These are phyloP conservation scores for Picus viridis DNA, from an alignment of 2,797 vertebrate species.

Conservation along the genomic window DNA sequence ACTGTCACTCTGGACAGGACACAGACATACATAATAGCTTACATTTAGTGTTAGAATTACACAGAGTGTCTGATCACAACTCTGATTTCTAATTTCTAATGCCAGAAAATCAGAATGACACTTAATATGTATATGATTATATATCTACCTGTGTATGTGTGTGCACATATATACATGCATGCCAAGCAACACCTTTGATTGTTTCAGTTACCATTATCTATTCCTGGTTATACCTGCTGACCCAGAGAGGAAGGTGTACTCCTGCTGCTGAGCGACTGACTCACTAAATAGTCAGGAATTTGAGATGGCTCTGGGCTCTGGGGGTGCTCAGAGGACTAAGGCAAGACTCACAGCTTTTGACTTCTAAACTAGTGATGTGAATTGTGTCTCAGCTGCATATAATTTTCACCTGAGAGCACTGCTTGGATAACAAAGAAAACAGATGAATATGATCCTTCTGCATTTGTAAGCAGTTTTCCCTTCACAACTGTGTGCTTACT, in stretches of 20 bases:
- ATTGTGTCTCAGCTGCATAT: background rate
- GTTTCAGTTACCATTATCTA: background rate
- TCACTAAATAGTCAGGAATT: background rate
- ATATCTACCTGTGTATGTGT: too few relatives aligned
- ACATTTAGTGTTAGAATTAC: background rate
- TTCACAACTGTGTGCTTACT: background rate
- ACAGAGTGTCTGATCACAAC: background rate
- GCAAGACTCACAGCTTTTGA: background rate
- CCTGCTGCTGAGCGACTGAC: background rate
- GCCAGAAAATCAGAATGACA: background rate
- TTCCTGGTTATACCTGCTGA: background rate
- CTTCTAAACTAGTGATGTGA: background rate
- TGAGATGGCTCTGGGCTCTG: background rate
- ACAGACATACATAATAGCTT: background rate
- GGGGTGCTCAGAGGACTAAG: background rate
- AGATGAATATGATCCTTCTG: background rate
- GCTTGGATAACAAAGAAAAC: background rate
- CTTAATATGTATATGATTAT: background rate
- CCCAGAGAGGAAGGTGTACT: background rate
- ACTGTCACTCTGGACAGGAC: background rate
- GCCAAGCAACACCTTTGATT: background rate
- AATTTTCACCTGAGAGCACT: background rate
- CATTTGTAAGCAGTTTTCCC: background rate
- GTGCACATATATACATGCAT: background rate
- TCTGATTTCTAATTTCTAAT: background rate